Evolutionary conservation across 2,797 vertebrate genomes (phyloP).

Genomic region (Myotis pilosus): DNA sequence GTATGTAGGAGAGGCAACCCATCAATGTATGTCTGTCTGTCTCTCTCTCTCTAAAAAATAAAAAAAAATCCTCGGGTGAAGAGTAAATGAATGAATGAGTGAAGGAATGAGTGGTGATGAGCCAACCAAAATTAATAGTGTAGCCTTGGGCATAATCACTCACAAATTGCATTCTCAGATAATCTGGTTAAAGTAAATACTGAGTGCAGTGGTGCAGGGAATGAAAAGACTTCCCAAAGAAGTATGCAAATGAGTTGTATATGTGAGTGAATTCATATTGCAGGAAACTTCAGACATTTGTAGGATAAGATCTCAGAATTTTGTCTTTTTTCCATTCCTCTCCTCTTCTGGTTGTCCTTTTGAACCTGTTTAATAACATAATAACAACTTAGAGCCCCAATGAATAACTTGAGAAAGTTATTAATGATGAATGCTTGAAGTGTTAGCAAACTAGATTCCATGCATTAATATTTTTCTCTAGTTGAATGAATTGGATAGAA

Average conservation of each 20-base stretch:
- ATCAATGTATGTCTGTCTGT: background rate
- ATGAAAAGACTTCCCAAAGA: background rate
- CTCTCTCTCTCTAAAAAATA: background rate
- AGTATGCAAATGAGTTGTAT: background rate
- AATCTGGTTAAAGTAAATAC: slow-evolving; percentile 11
- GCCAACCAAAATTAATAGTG: background rate
- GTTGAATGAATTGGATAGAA: slow-evolving; percentile 4
- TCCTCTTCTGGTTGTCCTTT: background rate
- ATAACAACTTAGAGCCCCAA: background rate
- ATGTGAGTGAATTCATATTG: background rate
- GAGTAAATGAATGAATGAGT: background rate
- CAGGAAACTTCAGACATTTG: background rate
- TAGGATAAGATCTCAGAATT: background rate
- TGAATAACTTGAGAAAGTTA: background rate
- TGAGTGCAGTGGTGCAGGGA: background rate
- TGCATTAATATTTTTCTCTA: background rate
- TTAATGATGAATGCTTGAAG: background rate
- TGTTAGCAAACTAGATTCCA: background rate
- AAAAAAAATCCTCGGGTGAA: background rate
- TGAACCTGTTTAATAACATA: slow-evolving; percentile 5
- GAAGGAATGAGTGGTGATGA: background rate
- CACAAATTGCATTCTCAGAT: background rate
- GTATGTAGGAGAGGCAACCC: background rate
- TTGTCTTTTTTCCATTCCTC: background rate
- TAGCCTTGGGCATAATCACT: background rate